phyloP scores from a whole-genome alignment of 2,113 vertebrate species.

The Edolisoma coerulescens region DNA sequence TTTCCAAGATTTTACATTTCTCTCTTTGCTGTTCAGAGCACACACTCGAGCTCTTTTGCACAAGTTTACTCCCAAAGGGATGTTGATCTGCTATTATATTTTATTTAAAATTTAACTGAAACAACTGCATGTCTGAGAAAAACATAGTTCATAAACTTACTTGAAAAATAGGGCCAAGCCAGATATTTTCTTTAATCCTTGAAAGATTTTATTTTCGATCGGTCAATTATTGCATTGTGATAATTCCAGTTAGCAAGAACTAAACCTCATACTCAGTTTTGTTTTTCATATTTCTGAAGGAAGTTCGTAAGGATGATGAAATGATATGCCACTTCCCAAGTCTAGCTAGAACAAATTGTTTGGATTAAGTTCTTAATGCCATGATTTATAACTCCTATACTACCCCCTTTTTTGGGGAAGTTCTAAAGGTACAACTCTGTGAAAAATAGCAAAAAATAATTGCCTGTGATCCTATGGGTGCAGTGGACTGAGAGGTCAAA shows the following conservation, averaged over 20 bases:
- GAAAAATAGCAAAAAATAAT: background rate
- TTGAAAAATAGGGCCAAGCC: background rate
- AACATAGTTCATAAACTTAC: background rate
- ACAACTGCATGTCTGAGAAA: background rate
- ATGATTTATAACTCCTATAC: background rate
- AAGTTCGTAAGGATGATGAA: background rate
- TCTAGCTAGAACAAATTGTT: background rate
- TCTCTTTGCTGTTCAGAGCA: background rate
- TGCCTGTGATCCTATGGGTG: background rate
- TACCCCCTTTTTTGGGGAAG: background rate
- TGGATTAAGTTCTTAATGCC: background rate
- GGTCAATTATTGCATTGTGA: background rate
- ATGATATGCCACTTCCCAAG: background rate
- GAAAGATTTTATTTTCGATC: background rate
- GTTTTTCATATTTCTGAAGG: background rate
- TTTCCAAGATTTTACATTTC: background rate
- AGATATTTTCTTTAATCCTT: background rate
- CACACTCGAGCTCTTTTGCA: background rate
- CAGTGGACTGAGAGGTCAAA: background rate
- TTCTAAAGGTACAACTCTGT: background rate
- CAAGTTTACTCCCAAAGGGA: background rate
- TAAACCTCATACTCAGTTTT: background rate
- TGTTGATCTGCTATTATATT: background rate
- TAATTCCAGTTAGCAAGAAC: background rate
- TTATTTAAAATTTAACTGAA: background rate